Conservation (phyloP, 2,113 vertebrate genomes). For the Ammodytes marinus region DNA sequence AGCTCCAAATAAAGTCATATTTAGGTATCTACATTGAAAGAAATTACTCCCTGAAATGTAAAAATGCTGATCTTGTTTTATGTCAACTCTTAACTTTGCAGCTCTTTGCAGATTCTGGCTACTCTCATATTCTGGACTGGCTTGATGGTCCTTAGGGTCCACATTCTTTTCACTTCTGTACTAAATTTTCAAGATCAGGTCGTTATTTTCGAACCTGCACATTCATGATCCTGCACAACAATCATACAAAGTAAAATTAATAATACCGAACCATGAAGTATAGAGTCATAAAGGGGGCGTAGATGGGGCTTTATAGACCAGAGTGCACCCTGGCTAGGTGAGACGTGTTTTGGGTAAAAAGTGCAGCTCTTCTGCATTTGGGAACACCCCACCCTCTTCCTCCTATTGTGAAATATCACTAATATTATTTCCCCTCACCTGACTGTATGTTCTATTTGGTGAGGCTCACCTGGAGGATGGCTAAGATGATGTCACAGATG, state of each 20-base stretch:
- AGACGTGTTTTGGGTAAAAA: neutral
- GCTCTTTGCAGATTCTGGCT: neutral
- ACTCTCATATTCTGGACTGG: too few species aligned
- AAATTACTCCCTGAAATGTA: conserved; percentile 5
- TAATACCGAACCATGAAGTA: neutral
- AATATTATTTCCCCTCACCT: too few species aligned
- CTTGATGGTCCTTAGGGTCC: too few species aligned
- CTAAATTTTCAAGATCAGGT: neutral
- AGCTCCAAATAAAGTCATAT: neutral
- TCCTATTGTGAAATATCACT: neutral
- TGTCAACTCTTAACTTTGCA: neutral
- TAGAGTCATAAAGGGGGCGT: neutral
- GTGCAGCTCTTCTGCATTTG: neutral
- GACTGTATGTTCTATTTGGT: neutral
- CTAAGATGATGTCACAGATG: conserved; percentile 84
- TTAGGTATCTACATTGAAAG: neutral
- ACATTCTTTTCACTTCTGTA: too few species aligned
- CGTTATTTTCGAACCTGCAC: neutral
- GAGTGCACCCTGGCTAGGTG: neutral
- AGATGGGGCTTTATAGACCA: neutral
- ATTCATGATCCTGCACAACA: neutral
- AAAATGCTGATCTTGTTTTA: neutral
- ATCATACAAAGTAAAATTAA: neutral
- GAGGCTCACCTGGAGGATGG: conserved; percentile 81
- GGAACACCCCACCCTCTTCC: neutral